Conservation (phyloP, 2,888 invertebrate genomes). For the Papilio gigon region DNA sequence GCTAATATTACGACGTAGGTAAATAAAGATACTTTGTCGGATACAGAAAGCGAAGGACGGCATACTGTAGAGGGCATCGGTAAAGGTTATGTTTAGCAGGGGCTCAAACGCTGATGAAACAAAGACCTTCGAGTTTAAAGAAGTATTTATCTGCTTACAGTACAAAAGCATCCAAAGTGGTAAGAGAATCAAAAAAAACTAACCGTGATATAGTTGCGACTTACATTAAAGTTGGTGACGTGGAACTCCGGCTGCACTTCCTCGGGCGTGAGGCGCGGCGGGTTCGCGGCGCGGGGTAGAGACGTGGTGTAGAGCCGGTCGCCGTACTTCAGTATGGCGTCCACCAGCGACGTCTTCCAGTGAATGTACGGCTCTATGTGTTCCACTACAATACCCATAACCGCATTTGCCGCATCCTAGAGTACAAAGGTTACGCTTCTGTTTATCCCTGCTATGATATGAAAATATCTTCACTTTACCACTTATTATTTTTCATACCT, state of each 20-base stretch:
- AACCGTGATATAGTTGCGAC: conserved; percentile 39
- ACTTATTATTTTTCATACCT: conserved; percentile 60
- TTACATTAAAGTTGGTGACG: conserved; percentile 72
- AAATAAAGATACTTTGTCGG: too few relatives aligned
- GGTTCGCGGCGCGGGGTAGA: conserved; percentile 54
- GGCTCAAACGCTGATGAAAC: too few relatives aligned
- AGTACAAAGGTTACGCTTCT: background rate
- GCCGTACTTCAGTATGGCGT: conserved; percentile 84
- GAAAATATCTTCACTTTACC: too few relatives aligned
- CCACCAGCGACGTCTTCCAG: conserved; percentile 82
- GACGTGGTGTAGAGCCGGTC: conserved; percentile 83
- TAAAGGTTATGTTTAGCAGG: too few relatives aligned
- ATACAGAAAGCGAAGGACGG: too few relatives aligned
- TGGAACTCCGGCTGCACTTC: conserved; percentile 65
- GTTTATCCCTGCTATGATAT: background rate
- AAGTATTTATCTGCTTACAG: too few relatives aligned
- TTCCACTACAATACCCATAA: conserved; percentile 83
- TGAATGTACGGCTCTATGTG: conserved; percentile 80
- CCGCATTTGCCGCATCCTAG: conserved; percentile 81
- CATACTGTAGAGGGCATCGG: too few relatives aligned
- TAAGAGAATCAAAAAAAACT: too few relatives aligned
- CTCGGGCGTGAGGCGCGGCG: conserved; percentile 54
- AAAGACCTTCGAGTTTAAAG: too few relatives aligned
- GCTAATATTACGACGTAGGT: too few relatives aligned
- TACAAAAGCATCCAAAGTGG: too few relatives aligned